Evolutionary conservation across 1,140 invertebrate species (phyloP), one percentile per base, ranked within the genome.

Genomic region (Caligus rogercresseyi): DNA sequence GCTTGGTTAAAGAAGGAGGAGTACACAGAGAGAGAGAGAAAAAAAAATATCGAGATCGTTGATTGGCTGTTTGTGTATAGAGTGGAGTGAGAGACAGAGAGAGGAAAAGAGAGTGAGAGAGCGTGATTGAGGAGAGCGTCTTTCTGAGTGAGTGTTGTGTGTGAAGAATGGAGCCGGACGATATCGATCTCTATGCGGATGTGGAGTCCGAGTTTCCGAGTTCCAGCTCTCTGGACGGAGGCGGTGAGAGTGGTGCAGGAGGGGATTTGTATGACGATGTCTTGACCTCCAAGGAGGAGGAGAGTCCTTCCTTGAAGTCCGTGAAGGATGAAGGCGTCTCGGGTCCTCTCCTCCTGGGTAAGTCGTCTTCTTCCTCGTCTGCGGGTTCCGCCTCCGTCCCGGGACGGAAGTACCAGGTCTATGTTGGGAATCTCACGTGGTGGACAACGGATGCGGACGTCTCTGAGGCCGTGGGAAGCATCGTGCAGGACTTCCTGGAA

Each of bases 401-500:
- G 13, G 18, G 2, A 3, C 14, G 57, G 57, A 2, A 25, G 69
- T 86, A 87, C 72, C 88, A 93, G 74, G 77, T 93, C 14, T 96
- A 94, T 77, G 83, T 97, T 70, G 92, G 92, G 69, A 97, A 97
- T 76, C 79, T 98, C 54, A 94, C 79, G 25, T 81, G 80, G 79
- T 98, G 93, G 93, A 96, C 93, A 51, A 97, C 91, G 61, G 93
- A 98, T 76, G 84, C 92, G 76, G 91, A 97, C 72, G 85, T 98
- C 54, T 83, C 84, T 25, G 87, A 94, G 76, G 83, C 87, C 1
- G 80, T 96, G 62, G 78, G 80, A 55, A 82, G 82, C 65, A 78
- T 96, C 67, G 85, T 98, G 1, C 81, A 78, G 64, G 96, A 99
- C 74, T 84, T 99, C 67, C 78, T 94, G 66, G 96, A 98, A 72